Evolutionary conservation across 1,140 invertebrate genomes (phyloP).

Genomic region (fruit fly (Drosophila melanogaster)): DNA sequence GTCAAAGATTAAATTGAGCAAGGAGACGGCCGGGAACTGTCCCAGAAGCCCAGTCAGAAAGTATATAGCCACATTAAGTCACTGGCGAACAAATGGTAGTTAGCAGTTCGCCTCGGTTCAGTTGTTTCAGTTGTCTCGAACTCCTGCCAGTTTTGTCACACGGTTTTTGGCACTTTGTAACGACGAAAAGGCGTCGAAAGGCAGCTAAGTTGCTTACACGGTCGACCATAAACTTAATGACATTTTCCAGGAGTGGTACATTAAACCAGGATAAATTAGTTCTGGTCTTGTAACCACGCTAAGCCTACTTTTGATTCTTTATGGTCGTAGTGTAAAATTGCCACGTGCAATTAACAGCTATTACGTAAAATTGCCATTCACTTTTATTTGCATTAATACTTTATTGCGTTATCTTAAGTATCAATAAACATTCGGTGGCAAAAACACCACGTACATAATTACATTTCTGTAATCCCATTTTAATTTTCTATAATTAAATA

Average conservation of each 20-base stretch:
- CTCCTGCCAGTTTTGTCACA: slow-evolving; percentile 25
- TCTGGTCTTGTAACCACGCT: too few relatives aligned
- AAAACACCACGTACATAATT: neutral
- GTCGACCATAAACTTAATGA: slow-evolving; percentile 23
- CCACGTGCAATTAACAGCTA: neutral
- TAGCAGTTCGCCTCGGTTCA: slow-evolving; percentile 13
- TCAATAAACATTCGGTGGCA: neutral
- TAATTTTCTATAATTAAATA: slow-evolving; percentile 1
- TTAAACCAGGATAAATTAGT: slow-evolving; percentile 26
- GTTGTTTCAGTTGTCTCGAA: neutral
- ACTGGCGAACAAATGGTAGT: slow-evolving; percentile 36
- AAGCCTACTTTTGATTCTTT: neutral
- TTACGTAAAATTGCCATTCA: neutral
- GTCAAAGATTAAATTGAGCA: slow-evolving; percentile 68
- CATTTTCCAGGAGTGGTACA: slow-evolving; percentile 13
- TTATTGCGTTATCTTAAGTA: neutral
- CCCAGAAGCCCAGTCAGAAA: neutral
- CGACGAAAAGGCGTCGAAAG: slow-evolving; percentile 14
- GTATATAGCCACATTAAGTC: slow-evolving; percentile 39
- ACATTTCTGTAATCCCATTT: slow-evolving; percentile 1
- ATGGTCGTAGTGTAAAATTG: too few relatives aligned
- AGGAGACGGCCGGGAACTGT: slow-evolving; percentile 6
- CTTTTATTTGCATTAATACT: neutral
- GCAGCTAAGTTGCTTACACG: slow-evolving; percentile 6
- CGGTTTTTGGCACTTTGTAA: slow-evolving; percentile 28